Conservation (phyloP, 2,113 vertebrate species). For the Oxyruncus cristatus region DNA sequence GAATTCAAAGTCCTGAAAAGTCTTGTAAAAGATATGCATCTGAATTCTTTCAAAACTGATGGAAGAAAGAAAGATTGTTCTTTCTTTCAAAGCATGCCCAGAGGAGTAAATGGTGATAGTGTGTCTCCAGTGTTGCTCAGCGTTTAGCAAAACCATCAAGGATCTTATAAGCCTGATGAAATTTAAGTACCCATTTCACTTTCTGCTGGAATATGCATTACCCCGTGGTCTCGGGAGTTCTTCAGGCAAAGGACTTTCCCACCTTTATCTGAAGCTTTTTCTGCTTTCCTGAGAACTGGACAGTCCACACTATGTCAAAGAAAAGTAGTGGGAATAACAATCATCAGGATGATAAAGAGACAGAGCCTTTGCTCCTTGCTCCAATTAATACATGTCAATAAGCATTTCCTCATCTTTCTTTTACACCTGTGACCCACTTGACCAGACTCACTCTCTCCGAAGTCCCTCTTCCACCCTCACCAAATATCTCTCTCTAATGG, state of each 20-base stretch:
- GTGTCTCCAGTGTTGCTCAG: not conserved
- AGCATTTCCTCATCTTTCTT: not conserved
- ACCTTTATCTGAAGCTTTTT: not conserved
- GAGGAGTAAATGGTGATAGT: not conserved
- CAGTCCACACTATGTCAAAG: not conserved
- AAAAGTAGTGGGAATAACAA: not conserved
- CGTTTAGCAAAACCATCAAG: not conserved
- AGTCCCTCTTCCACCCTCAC: not conserved
- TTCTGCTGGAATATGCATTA: conserved; percentile 14
- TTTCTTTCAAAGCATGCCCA: not conserved
- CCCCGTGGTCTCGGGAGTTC: not conserved
- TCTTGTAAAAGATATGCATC: not conserved
- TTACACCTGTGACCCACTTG: not conserved
- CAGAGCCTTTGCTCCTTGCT: not conserved
- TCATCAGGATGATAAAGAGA: not conserved
- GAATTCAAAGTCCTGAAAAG: not conserved
- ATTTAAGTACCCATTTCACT: not conserved
- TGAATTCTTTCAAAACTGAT: not conserved
- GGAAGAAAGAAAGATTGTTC: not conserved
- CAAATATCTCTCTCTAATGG: not conserved
- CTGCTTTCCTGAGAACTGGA: not conserved
- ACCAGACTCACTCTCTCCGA: not conserved
- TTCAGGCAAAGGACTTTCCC: not conserved
- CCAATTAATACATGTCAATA: not conserved
- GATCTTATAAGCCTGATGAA: not conserved